A percentile compares a stretch with the other conserved stretches of the same genome.
Evolutionary conservation across 2,888 invertebrate species (phyloP).

Genomic region (Drosophila percnosoma): DNA sequence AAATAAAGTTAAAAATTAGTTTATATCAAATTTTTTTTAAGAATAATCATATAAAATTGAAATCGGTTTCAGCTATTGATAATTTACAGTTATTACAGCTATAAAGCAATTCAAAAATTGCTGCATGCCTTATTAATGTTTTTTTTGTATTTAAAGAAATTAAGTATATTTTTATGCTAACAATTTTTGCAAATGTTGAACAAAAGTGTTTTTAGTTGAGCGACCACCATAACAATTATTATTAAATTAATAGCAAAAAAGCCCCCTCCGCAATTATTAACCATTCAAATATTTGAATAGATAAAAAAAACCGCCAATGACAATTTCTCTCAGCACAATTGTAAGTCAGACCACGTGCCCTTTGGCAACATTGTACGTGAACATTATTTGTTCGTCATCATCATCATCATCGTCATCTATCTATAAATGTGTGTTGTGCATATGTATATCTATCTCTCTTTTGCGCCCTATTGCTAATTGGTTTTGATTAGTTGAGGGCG

Average conservation of each 20-base stretch:
- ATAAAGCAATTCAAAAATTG: not conserved
- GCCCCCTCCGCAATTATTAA: not conserved
- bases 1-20: not conserved
- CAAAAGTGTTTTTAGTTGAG: not conserved
- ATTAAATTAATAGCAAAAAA: not conserved
- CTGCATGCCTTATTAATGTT: not conserved
- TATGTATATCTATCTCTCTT: constrained; percentile 35
- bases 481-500: constrained; percentile 74
- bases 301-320: not conserved
- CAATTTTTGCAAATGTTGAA: not conserved
- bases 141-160: not conserved
- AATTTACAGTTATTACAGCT: not conserved
- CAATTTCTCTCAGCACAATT: constrained; percentile 44
- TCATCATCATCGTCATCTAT: constrained; percentile 12
- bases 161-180: not conserved
- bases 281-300: not conserved
- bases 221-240: not conserved
- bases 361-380: constrained; percentile 57
- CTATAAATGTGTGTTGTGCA: constrained; percentile 9
- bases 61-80: not conserved
- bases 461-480: constrained; percentile 69
- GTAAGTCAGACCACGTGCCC: constrained; percentile 59
- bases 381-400: constrained; percentile 24
- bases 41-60: not conserved
- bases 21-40: not conserved